phyloP scores from a whole-genome alignment of 2,113 vertebrate genomes.

The Maccullochella peelii region DNA sequence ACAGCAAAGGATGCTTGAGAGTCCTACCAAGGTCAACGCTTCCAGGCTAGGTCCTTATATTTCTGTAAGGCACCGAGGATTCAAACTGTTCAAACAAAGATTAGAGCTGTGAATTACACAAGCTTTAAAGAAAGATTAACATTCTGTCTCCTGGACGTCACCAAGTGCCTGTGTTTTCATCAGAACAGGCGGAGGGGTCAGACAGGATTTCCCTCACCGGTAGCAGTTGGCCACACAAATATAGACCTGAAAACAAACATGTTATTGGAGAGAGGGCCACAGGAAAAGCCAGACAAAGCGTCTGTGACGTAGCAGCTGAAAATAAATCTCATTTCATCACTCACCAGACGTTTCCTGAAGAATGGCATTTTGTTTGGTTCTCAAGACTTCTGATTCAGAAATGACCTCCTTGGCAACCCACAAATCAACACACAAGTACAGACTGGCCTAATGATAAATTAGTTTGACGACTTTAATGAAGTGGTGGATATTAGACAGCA shows the following conservation, averaged over 20 bases:
- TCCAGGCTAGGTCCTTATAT: slow-evolving; percentile 11
- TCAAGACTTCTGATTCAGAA: slow-evolving; percentile 33
- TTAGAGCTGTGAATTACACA: slow-evolving; percentile 48
- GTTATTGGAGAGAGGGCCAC: slow-evolving; percentile 67
- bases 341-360: slow-evolving; percentile 56
- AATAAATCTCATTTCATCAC: slow-evolving; percentile 69
- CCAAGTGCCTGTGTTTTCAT: slow-evolving; percentile 60
- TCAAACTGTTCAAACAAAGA: slow-evolving; percentile 69
- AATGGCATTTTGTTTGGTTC: slow-evolving; percentile 57
- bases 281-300: slow-evolving; percentile 75
- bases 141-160: slow-evolving; percentile 65
- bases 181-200: slow-evolving; percentile 58
- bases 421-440: slow-evolving; percentile 18
- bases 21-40: slow-evolving; percentile 17
- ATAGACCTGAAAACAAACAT: slow-evolving; percentile 75
- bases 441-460: not conserved
- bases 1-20: slow-evolving; percentile 16
- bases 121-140: slow-evolving; percentile 50
- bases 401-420: not conserved
- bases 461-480: not conserved
- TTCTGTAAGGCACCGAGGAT: not conserved
- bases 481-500: not conserved
- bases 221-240: slow-evolving; percentile 69
- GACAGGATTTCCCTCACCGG: slow-evolving; percentile 76
- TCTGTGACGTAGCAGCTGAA: slow-evolving; percentile 66